phyloP scores from a whole-genome alignment of 2,888 invertebrate genomes.

The Tetramorium bicarinatum region DNA sequence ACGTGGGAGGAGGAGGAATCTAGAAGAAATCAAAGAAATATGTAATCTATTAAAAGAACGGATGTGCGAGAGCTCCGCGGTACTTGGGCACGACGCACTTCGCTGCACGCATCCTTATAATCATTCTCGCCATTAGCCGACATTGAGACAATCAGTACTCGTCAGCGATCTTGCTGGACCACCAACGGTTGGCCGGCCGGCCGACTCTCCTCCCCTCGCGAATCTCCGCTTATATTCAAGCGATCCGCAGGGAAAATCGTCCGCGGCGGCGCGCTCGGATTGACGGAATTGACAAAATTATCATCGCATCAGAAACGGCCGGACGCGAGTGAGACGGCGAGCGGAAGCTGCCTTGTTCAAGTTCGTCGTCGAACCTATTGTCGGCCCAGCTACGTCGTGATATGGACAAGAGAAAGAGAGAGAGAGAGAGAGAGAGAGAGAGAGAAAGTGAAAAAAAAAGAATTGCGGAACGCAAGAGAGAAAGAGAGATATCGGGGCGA shows the following conservation, averaged over 20 bases:
- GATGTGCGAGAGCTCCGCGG: neutral
- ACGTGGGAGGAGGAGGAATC: neutral
- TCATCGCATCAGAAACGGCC: constrained; percentile 61
- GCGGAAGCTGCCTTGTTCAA: constrained; percentile 69
- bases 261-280: constrained; percentile 27
- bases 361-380: constrained; percentile 66
- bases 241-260: constrained; percentile 44
- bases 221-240: constrained; percentile 27
- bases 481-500: constrained; percentile 43
- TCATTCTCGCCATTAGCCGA: constrained; percentile 45
- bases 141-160: constrained; percentile 54
- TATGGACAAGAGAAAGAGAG: neutral
- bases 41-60: constrained; percentile 10
- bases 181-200: neutral
- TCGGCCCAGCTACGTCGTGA: constrained; percentile 41
- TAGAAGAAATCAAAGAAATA: neutral
- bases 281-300: constrained; percentile 71
- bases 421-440: constrained; percentile 1
- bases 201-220: constrained; percentile 12
- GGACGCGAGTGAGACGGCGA: constrained; percentile 67
- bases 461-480: constrained; percentile 32
- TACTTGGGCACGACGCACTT: neutral
- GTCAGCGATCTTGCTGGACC: constrained; percentile 46
- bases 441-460: constrained; percentile 48
- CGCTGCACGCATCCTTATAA: constrained; percentile 27